Evolutionary conservation across 2,113 vertebrate genomes (phyloP).

Genomic region (Neogobius melanostomus): DNA sequence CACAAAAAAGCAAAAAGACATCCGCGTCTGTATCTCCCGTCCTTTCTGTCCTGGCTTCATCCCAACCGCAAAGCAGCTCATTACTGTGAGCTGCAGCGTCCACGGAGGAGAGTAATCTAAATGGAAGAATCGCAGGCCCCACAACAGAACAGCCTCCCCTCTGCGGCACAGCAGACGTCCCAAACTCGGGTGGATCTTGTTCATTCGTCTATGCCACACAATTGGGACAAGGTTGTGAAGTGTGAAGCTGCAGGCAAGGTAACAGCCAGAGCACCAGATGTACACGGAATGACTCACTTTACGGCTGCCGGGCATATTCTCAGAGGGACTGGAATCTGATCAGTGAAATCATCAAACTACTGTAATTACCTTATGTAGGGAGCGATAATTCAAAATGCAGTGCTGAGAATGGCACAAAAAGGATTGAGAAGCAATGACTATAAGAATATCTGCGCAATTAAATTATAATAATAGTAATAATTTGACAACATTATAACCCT

Average conservation of each 20-base stretch:
- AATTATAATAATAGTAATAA: too few relatives aligned
- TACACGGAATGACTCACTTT: background rate
- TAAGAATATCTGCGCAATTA: too few relatives aligned
- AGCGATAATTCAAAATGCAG: background rate
- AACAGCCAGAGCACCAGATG: slow-evolving; percentile 32
- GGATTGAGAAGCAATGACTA: too few relatives aligned
- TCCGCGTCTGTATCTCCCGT: background rate
- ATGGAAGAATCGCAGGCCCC: slow-evolving; percentile 39
- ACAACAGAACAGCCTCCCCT: slow-evolving; percentile 30
- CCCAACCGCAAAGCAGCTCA: background rate
- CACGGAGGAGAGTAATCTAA: slow-evolving; percentile 20
- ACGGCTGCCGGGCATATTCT: slow-evolving; percentile 28
- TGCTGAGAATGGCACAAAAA: background rate
- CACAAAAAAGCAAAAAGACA: too few relatives aligned
- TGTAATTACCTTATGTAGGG: background rate
- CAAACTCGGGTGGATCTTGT: slow-evolving; percentile 28
- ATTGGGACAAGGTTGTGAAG: slow-evolving; percentile 59
- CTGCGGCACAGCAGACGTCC: slow-evolving; percentile 9
- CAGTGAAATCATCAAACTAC: background rate
- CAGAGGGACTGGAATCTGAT: slow-evolving; percentile 6
- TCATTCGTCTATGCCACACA: slow-evolving; percentile 57
- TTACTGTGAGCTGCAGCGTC: background rate
- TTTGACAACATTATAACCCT: too few relatives aligned
- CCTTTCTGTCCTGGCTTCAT: background rate
- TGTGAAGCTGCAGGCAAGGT: slow-evolving; percentile 43